These are phyloP conservation scores for Digitonthophagus gazella DNA, from an alignment of 2,888 invertebrate genomes.

Conservation along the genomic window DNA sequence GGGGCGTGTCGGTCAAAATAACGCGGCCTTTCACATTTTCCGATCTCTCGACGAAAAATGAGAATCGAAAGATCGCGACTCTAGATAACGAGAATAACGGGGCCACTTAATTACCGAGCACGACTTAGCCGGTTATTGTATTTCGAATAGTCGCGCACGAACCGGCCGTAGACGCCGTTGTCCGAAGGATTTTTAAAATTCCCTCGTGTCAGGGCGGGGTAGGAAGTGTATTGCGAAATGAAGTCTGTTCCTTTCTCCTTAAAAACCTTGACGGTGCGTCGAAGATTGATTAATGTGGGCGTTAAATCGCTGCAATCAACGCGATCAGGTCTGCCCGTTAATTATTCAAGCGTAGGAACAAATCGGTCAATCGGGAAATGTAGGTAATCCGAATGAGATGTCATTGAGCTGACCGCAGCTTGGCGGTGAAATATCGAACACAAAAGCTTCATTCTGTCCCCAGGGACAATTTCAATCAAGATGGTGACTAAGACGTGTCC, in stretches of 20 bases:
- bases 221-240: background rate
- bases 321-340: background rate
- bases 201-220: background rate
- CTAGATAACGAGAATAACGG: background rate
- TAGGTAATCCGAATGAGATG: background rate
- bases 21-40: background rate
- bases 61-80: background rate
- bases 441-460: background rate
- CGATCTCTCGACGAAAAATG: background rate
- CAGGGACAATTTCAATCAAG: background rate
- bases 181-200: background rate
- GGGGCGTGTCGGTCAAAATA: background rate
- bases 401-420: background rate
- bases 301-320: background rate
- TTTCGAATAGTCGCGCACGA: background rate
- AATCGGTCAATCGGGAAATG: background rate
- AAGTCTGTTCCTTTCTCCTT: background rate
- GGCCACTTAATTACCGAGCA: background rate
- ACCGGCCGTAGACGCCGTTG: background rate
- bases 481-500: background rate
- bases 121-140: background rate
- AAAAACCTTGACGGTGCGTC: background rate
- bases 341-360: background rate
- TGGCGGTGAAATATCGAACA: background rate
- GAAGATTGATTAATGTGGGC: background rate